Evolutionary conservation across 2,888 invertebrate species (phyloP), one percentile per base, ranked within the genome.

Genomic region (Drosophila anomalata): DNA sequence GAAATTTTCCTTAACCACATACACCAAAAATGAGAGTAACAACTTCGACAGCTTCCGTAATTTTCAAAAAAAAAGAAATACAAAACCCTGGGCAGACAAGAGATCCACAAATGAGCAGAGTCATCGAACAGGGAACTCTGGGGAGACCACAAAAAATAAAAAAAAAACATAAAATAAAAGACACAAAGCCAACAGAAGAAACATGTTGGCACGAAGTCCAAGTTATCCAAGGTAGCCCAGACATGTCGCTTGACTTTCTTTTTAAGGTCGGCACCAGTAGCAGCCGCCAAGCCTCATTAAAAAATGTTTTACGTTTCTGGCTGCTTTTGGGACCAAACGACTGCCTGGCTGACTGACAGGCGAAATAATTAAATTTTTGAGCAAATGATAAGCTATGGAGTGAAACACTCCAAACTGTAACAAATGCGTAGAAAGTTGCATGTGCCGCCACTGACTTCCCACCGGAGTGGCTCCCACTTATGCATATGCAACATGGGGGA

Each of bases 341-440:
- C n/a, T n/a, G 36, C 5, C 36, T 42, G 24, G 26, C 59, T 33
- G 56, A 62, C 78, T 82, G 88, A 87, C 83, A 85, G 83, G 88
- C 83, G 78, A 79, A 83, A 82, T 81, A 81, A 81, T 85, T 81
- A 87, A 81, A 72, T 70, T 67, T 74, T 74, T 71, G 62, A 67
- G 68, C 73, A 58, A 79, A 66, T 82, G 82, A 87, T 83, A 83
- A 85, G 81, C 87, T 11, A 9, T 44, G 71, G 62, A 67, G 60
- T 29, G 50, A 42, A 20, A n/a, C 22, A 71, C 20, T 22, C 62
- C 62, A 74, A 87, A 82, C 62, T 83, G 88, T 83, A 83, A 79
- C 83, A 83, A 87, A 83, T 87, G 87, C 79, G 82, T 83, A 81
- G 82, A 82, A 82, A 82, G 82, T 73, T 68, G 68, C 63, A 67